Base-by-base conservation (phyloP, 2,888 invertebrate genomes). In the Stratiomys singularior region DNA sequence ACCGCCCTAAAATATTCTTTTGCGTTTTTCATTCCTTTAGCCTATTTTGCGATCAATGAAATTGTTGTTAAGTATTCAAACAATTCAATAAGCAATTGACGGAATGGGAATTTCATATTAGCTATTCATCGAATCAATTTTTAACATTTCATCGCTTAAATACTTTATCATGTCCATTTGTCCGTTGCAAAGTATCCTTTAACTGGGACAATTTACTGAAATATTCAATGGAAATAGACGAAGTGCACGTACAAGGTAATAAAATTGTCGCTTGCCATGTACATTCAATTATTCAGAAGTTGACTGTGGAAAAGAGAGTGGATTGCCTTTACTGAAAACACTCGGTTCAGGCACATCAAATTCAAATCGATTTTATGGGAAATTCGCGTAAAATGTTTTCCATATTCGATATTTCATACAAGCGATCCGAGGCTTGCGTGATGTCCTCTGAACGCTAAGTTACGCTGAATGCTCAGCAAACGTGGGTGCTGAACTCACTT, bases 231-330 rank as follows among this genome's bases (percentile, higher is more conserved):
- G 7, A 15, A 52, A 13, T 52, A 52, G 52, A 52, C 52, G 52
- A 52, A 52, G 52, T 15, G 52, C 52, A 52, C 52, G 52, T n/a
- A 52, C 52, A 9, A 4, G 52, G 52, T 52, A 52, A 52, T 52
- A 52, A 52, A 52, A 52, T 52, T 52, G 52, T 52, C 52, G 18
- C 52, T 52, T 18, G 52, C 52, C 52, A 52, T 52, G 18, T 52
- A 15, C 52, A 9, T 52, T 52, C 52, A 52, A 52, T 52, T 52
- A 52, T 52, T 52, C 52, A 52, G 18, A 18, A 52, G 52, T 52
- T 52, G 52, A 52, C 52, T 52, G 52, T 52, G 52, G 52, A 13
- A 13, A 18, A 9, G 15, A 4, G 52, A 52, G 52, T 52, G 52
- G 52, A 52, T 13, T 52, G 52, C 52, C 18, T 52, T 52, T 18